Evolutionary conservation across 1,140 invertebrate genomes (phyloP).

Genomic region (Drosophila littoralis): DNA sequence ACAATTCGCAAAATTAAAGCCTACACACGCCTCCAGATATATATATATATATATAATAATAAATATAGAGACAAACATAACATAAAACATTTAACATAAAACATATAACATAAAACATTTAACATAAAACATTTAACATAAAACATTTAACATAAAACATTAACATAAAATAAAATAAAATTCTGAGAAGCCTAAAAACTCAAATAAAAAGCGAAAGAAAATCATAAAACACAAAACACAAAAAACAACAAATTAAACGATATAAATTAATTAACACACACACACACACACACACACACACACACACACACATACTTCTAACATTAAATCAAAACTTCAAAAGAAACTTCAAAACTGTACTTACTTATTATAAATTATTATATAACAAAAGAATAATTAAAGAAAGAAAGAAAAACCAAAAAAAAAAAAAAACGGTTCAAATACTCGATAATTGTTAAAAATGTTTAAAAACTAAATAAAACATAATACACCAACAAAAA

Average conservation of each 20-base stretch:
- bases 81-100: slow-evolving; percentile 14
- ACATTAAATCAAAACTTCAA: slow-evolving; percentile 68
- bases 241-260: slow-evolving; percentile 26
- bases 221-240: slow-evolving; percentile 31
- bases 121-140: slow-evolving; percentile 19
- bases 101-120: slow-evolving; percentile 16
- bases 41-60: slow-evolving; percentile 34
- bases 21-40: slow-evolving; percentile 18
- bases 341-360: slow-evolving; percentile 63
- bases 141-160: slow-evolving; percentile 17
- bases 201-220: slow-evolving; percentile 34
- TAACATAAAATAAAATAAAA: background rate
- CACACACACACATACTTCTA: slow-evolving; percentile 45
- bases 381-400: slow-evolving; percentile 34
- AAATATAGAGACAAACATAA: slow-evolving; percentile 14
- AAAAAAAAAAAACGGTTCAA: slow-evolving; percentile 53
- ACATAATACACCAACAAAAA: slow-evolving; percentile 46
- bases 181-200: slow-evolving; percentile 21
- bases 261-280: slow-evolving; percentile 28
- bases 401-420: slow-evolving; percentile 13
- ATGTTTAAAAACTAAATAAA: slow-evolving; percentile 43
- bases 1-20: slow-evolving; percentile 30
- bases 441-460: slow-evolving; percentile 80
- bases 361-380: slow-evolving; percentile 55
- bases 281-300: slow-evolving; percentile 33